Evolutionary conservation across 2,797 vertebrate species (phyloP), one percentile per base, ranked within the genome.

Genomic region (Urophycis tenuis): DNA sequence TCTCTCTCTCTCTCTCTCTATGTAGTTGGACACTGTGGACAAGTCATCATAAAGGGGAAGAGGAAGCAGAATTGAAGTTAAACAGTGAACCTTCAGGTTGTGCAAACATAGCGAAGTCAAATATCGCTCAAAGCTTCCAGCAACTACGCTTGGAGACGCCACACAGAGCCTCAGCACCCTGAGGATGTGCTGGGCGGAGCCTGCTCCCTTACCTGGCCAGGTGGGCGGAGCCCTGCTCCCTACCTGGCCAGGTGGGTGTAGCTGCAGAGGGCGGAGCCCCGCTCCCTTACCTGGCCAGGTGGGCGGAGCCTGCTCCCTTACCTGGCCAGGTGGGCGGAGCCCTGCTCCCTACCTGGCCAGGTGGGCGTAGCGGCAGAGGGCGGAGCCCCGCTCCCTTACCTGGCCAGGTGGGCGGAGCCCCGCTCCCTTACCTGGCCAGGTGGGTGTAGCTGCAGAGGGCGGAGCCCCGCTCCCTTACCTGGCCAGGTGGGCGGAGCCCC

Each of bases 211-310:
- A 99, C 97, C 96, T 96, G 90, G 95, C 94, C 90, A 98, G 92
- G 91, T 98, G 96, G 74, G 96, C 86, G 89, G 97, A 98, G 92
- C n/a, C n/a, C n/a, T n/a, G 11, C 31, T 22, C 36, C 11, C 81
- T 91, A 99, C 97, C 96, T 96, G 90, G 95, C 94, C 90, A 98
- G 92, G 91, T 98, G 96, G 74, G 96, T 86, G 89, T 97, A 98
- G 92, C 96, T 98, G 84, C 96, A 95, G 85, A 98, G 89, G 17
- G 96, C 93, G 1, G 96, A 96, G 80, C 89, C 91, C n/a, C n/a
- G 11, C 31, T 22, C 36, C 11, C 81, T 79, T 91, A 99, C 97
- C 96, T 96, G 90, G 95, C 94, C 90, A 98, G 92, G 91, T 98
- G 96, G 74, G 96, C 86, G 89, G 97, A 98, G 92, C n/a, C n/a